Base-by-base conservation (phyloP, 2,888 invertebrate genomes). In the Ommatoiulus sabulosus region DNA sequence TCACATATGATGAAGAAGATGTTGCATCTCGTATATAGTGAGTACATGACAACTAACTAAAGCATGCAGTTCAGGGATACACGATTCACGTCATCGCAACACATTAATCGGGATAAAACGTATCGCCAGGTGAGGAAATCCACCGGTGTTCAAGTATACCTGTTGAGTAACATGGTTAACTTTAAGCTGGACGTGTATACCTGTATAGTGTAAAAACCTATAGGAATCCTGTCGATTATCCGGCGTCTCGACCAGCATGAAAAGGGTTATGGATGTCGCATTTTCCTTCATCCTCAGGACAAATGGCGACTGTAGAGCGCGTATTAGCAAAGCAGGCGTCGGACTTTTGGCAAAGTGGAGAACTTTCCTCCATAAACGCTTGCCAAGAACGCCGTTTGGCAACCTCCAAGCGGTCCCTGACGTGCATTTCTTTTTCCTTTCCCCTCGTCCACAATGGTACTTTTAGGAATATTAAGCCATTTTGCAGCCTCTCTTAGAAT, bases 401-500 rank as follows among this genome's bases (percentile, higher is more conserved):
- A 57, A 57, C 57, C 57, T n/a, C n/a, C 4, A 0, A 57, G 57
- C n/a, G 57, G 57, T 57, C 57, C 57, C 57, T 57, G 5, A 57
- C 57, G 57, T 57, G 57, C 57, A 5, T 57, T 57, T 57, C n/a
- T 57, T 57, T 52, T 52, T 15, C 52, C 15, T 52, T 52, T 15
- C 52, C 57, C 57, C 57, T n/a, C 17, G 57, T 35, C 35, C 84
- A 15, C 84, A 84, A 35, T n/a, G 44, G 84, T 44, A 84, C 84
- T 84, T 44, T 24, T 15, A 84, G 5, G 44, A 44, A 84, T 84
- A 84, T 84, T 44, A 84, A 84, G 84, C 84, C 44, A 84, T 84
- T 84, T 84, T 84, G 84, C 44, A 84, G 84, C 84, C 35, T 84
- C 44, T 44, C 44, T 84, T 44, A 84, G 84, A 84, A 17, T 15